Evolutionary conservation across 1,140 invertebrate genomes (phyloP), one percentile per base, ranked within the genome.

Genomic region (Saxidomus purpurata): DNA sequence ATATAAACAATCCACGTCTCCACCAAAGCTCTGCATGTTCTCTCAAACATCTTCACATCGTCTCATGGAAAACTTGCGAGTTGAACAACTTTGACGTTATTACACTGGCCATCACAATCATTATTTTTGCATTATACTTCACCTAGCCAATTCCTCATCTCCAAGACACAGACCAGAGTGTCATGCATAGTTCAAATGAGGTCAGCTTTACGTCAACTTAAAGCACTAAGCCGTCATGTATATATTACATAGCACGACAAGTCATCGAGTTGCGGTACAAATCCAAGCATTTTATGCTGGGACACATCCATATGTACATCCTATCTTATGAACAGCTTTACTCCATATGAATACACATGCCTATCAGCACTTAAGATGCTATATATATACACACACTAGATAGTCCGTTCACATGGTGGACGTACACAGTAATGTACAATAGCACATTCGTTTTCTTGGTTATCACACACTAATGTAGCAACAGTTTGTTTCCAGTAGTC

Each of bases 401-500:
- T 80, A 71, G 87, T 89, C 49, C 94, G 82, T 74, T 93, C 94
- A 91, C 93, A 93, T 17, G 94, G 92, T 34, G 94, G 71, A 0
- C 92, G 92, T 34, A 89, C 90, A 69, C 93, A 93, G 85, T 95
- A 95, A 82, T 93, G 92, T 28, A 92, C 63, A 17, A 95, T 93
- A 38, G 94, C 92, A 36, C 91, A 93, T 19, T 90, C 89, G 47
- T 92, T 71, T 11, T 92, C 84, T 61, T 93, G 92, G 55, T 95
- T 93, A n/a, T 94, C 93, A 59, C 88, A 88, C 34, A 95, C 94
- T 69, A 95, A 59, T 63, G 93, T 93, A 13, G 93, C 92, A 28
- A 95, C 95, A 63, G 95, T 95, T 61, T 93, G 90, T 86, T 95
- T 95, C 95, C 95, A 95, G 82, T 95, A 95, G 25, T 94, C 94